Base-by-base conservation (phyloP, 2,797 vertebrate species). In the Synaphobranchus kaupii region DNA sequence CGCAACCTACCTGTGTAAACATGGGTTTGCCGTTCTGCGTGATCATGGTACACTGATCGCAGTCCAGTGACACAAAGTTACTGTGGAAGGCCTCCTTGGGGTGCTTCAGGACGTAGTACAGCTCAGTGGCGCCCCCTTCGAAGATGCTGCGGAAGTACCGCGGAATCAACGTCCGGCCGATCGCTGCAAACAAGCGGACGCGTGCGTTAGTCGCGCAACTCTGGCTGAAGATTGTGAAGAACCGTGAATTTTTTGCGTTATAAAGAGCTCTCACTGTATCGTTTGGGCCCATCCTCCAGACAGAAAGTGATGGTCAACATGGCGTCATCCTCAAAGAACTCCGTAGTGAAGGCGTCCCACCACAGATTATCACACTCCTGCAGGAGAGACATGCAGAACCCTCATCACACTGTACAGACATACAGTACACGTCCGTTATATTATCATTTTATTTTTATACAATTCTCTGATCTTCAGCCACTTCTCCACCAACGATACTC, bases 1-100 rank as follows among this genome's bases (percentile, higher is more conserved):
- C n/a, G n/a, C n/a, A n/a, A n/a, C n/a, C 25, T 93, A 97, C 98
- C 98, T 99, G 98, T 93, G 98, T 99, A 94, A 99, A 99, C 96
- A 99, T 99, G 91, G 99, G 98, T 91, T 99, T 99, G 94, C 98
- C 99, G 0, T 99, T 98, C 93, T 99, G 98, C 83, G 98, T 99
- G 91, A 99, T 97, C 99, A 99, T 99, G 92, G 98, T 99, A 94
- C 99, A 99, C 95, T 99, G 98, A 93, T 99, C 98, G 90, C 98
- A 99, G 95, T 99, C 99, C 2, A 99, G 97, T 0, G 98, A 99
- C 90, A 99, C 98, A 1, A 98, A 98, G 94, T 99, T 99, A 95
- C 97, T 99, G 96, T 99, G 98, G 94, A 99, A 99, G 85, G 98
- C 99, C 91, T 99, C 99, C 97, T 99, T 99, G 89, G 99, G 98